A percentile compares a stretch with the other conserved stretches of the same genome.
These are phyloP conservation scores for Apodemia zela DNA, from an alignment of 2,888 invertebrate species.

Conservation along the genomic window DNA sequence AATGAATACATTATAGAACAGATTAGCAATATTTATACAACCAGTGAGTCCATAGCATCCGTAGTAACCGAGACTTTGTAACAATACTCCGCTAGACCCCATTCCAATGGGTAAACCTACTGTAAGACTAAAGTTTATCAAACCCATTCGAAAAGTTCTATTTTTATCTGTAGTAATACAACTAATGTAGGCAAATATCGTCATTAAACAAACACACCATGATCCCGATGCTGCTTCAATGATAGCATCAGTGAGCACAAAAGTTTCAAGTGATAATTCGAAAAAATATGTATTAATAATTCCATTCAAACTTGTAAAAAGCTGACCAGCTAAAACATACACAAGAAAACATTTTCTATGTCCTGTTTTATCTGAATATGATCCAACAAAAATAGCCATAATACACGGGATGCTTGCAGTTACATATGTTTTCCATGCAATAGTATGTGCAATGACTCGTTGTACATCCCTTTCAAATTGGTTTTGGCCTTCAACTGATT, in stretches of 20 bases:
- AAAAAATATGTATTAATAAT: conserved; percentile 88
- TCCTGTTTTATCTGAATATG: conserved; percentile 85
- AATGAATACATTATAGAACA: conserved; percentile 83
- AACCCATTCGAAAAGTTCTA: conserved; percentile 90
- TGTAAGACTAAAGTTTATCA: conserved; percentile 91
- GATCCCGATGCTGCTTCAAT: conserved; percentile 89
- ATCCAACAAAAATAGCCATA: conserved; percentile 88
- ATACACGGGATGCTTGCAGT: conserved; percentile 88
- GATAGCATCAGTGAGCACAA: conserved; percentile 86
- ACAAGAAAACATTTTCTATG: conserved; percentile 87
- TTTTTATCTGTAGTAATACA: conserved; percentile 88
- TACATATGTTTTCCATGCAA: conserved; percentile 89
- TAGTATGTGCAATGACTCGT: conserved; percentile 85
- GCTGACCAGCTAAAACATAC: conserved; percentile 85
- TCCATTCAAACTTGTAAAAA: conserved; percentile 84
- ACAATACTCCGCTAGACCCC: conserved; percentile 88
- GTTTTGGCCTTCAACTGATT: conserved; percentile 79
- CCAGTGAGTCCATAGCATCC: conserved; percentile 87
- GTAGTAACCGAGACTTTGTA: conserved; percentile 86
- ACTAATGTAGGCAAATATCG: conserved; percentile 90
- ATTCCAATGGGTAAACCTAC: conserved; percentile 93
- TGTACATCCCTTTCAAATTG: conserved; percentile 82
- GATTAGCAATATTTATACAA: conserved; percentile 82
- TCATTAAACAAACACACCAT: conserved; percentile 90
- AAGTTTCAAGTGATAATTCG: conserved; percentile 86